Conservation (phyloP, 2,113 vertebrate genomes). For the Pangasianodon hypophthalmus region DNA sequence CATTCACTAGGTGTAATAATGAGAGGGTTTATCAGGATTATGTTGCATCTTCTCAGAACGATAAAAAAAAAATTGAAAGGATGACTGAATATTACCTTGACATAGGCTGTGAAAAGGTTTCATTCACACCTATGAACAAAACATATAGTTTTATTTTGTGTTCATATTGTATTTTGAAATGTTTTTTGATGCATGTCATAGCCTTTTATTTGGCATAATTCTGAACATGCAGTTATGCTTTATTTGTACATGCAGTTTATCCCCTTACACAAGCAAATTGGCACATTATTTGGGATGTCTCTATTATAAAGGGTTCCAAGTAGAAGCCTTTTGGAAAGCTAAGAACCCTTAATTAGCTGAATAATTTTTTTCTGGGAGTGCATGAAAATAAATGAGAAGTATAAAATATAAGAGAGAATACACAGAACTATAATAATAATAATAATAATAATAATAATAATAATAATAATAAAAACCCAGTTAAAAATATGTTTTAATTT, state of each 20-base stretch:
- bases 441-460: too few species aligned
- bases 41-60: too few species aligned
- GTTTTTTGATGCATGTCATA: not conserved
- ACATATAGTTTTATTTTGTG: not conserved
- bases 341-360: not conserved
- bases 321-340: not conserved
- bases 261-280: not conserved
- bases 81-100: not conserved
- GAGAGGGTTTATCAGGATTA: not conserved
- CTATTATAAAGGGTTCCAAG: not conserved
- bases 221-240: not conserved
- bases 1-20: not conserved
- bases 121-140: not conserved
- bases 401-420: not conserved
- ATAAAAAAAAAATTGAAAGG: too few species aligned
- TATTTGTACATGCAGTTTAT: too few species aligned
- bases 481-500: not conserved
- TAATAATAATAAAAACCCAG: not conserved
- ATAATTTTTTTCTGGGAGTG: not conserved
- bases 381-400: not conserved
- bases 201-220: not conserved
- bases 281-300: not conserved
- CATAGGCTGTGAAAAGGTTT: not conserved
- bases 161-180: not conserved
- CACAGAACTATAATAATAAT: not conserved